These are phyloP conservation scores for Zosterops pallidus DNA, from an alignment of 2,113 vertebrate species.

Conservation along the genomic window DNA sequence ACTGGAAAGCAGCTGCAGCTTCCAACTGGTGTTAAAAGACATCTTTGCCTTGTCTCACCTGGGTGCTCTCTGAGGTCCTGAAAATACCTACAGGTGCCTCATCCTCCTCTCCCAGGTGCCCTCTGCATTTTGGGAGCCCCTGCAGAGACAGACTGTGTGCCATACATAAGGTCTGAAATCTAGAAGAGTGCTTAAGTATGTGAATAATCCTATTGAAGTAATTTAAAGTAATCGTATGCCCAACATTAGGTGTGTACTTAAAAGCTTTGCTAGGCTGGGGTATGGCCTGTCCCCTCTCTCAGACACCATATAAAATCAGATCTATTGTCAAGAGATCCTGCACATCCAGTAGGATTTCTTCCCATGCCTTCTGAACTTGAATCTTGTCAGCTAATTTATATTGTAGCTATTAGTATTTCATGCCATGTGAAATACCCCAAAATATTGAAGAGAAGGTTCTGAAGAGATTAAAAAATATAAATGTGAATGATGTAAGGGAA, in stretches of 20 bases:
- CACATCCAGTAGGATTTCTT: neutral
- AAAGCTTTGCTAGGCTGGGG: neutral
- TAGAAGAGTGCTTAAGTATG: neutral
- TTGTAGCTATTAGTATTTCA: neutral
- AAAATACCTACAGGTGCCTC: neutral
- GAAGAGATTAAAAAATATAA: slow-evolving; percentile 30
- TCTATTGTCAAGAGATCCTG: neutral
- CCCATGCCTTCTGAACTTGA: neutral
- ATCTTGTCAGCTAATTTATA: neutral
- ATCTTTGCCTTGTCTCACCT: neutral
- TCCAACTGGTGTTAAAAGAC: neutral
- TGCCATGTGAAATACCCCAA: neutral
- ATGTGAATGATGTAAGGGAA: neutral
- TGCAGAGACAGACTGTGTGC: neutral
- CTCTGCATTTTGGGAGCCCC: neutral
- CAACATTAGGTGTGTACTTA: slow-evolving; percentile 17
- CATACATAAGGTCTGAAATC: neutral
- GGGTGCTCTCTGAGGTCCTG: neutral
- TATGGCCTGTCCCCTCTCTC: neutral
- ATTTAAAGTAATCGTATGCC: slow-evolving; percentile 34
- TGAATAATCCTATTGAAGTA: slow-evolving; percentile 41
- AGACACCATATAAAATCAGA: neutral
- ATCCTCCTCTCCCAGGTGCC: neutral
- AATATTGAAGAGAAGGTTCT: neutral
- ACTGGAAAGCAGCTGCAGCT: neutral